Conservation (phyloP, 92 coral and sea anemone genomes). For the Zoanthus solanderi region DNA sequence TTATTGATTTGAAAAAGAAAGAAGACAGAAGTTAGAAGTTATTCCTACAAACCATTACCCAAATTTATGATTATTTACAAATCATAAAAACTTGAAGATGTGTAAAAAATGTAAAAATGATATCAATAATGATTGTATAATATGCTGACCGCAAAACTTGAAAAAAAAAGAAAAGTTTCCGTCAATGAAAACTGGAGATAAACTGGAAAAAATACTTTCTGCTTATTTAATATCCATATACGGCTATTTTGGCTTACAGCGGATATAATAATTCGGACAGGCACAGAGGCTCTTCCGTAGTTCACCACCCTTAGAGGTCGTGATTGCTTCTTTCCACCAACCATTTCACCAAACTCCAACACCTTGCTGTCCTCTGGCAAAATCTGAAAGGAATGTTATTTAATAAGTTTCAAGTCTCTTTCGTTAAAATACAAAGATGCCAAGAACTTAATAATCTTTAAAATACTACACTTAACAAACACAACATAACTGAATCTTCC, state of each 20-base stretch:
- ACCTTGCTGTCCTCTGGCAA: slow-evolving; percentile 87
- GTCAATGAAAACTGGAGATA: neutral
- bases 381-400: slow-evolving; percentile 58
- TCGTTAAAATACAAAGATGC: neutral
- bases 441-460: no score
- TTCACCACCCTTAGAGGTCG: slow-evolving; percentile 86
- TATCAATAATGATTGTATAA: no score
- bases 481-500: no score
- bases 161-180: neutral
- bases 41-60: no score
- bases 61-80: no score
- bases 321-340: slow-evolving; percentile 77
- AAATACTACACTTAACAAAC: no score
- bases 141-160: no score
- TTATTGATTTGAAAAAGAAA: no score
- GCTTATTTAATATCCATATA: no score
- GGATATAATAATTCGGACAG: slow-evolving; percentile 88
- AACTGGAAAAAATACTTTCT: neutral
- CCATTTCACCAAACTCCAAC: slow-evolving; percentile 93
- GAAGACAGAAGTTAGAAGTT: no score
- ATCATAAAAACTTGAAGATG: no score
- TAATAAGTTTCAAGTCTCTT: neutral
- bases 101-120: no score
- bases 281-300: slow-evolving; percentile 92
- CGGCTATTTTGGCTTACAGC: slow-evolving; percentile 73